These are phyloP conservation scores for Scaptomyza polygonia DNA, from an alignment of 2,888 invertebrate genomes.

Conservation along the genomic window DNA sequence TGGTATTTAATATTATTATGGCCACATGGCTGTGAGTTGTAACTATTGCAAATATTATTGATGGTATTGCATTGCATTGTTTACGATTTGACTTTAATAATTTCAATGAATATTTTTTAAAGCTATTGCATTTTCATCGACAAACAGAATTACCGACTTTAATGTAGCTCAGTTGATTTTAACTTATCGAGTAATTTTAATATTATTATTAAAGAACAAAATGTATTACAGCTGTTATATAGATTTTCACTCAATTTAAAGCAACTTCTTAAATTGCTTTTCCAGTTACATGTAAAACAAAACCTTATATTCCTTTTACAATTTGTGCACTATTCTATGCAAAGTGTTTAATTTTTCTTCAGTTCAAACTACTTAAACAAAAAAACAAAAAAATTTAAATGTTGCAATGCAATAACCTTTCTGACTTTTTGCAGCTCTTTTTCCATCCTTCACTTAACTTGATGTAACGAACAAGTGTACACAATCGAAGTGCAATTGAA, in stretches of 20 bases:
- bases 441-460: slow-evolving; percentile 4
- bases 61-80: slow-evolving; percentile 23
- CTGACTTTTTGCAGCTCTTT: slow-evolving; percentile 4
- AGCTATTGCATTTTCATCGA: not conserved
- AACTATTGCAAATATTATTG: slow-evolving; percentile 33
- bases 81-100: slow-evolving; percentile 37
- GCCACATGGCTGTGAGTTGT: not conserved
- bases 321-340: slow-evolving; percentile 31
- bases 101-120: slow-evolving; percentile 18
- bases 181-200: no score
- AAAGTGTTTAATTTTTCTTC: slow-evolving; percentile 19
- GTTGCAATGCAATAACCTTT: slow-evolving; percentile 32
- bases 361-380: slow-evolving; percentile 2
- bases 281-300: not conserved
- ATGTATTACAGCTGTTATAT: not conserved
- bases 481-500: slow-evolving; percentile 62
- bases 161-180: no score
- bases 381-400: slow-evolving; percentile 5
- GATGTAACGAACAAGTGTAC: slow-evolving; percentile 37
- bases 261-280: slow-evolving; percentile 25
- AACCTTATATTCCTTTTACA: slow-evolving; percentile 16
- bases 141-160: not conserved
- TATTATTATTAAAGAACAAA: not conserved
- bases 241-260: not conserved
- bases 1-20: slow-evolving; percentile 13